Percentiles rank a stretch among this genome's conserved stretches.
Conservation (phyloP, 2,113 vertebrate genomes). For the Andinoacara biseriatus region DNA sequence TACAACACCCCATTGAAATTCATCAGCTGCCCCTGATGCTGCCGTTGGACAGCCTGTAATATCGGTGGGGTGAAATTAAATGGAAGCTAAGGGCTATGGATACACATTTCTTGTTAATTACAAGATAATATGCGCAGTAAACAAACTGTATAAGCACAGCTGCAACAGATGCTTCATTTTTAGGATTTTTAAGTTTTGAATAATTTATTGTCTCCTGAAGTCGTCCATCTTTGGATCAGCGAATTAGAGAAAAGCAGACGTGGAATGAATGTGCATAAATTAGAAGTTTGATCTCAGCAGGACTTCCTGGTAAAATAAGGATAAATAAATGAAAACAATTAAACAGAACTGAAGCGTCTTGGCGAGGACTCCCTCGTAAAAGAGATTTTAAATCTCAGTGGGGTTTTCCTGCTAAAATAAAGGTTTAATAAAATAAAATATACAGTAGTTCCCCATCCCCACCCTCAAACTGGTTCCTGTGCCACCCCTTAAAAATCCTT, state of each 20-base stretch:
- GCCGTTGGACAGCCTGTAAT: not conserved
- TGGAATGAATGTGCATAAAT: not conserved
- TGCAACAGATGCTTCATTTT: not conserved
- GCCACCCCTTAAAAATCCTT: not conserved
- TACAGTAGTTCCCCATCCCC: no score
- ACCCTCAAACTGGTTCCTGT: not conserved
- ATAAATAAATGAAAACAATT: not conserved
- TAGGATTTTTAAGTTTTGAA: not conserved
- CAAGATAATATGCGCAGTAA: not conserved
- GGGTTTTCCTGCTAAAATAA: no score
- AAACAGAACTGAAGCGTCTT: not conserved
- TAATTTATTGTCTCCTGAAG: fast-evolving
- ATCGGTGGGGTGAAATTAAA: not conserved
- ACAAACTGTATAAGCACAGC: not conserved
- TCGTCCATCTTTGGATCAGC: not conserved
- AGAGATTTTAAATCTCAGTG: no score
- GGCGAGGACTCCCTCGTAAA: no score
- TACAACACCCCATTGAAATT: not conserved
- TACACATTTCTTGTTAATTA: not conserved
- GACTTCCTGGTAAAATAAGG: not conserved
- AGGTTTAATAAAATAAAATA: no score
- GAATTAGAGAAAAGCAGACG: fast-evolving
- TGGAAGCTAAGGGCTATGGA: not conserved
- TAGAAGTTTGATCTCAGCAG: not conserved
- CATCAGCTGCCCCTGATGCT: no score